Conservation (phyloP, 37 sponge, comb jelly and placozoan genomes). For the Dysidea cf. avara region DNA sequence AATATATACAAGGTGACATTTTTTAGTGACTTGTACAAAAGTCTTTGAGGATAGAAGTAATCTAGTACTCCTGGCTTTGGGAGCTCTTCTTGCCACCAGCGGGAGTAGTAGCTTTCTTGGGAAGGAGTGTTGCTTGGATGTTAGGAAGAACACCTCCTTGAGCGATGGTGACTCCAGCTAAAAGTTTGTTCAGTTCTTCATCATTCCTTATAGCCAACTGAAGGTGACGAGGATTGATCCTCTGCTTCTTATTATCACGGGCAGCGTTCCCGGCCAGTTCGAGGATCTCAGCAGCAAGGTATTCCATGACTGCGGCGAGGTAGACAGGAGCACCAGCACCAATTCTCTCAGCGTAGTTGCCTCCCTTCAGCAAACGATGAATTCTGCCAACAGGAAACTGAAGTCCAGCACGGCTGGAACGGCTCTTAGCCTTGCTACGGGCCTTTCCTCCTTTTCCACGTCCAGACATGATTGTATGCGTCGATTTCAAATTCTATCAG, state of each 20-base stretch:
- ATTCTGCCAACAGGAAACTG: constrained; percentile 80
- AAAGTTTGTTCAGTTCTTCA: no score
- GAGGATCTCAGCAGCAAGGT: constrained; percentile 79
- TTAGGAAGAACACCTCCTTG: constrained; percentile 80
- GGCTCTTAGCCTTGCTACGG: constrained; percentile 56
- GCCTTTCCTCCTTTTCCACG: constrained; percentile 80
- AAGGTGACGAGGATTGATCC: constrained; percentile 78
- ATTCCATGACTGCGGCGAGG: constrained; percentile 81
- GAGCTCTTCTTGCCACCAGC: constrained; percentile 25
- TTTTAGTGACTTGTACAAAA: no score
- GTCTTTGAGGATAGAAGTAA: no score
- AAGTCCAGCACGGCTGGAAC: constrained; percentile 75
- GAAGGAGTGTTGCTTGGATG: constrained; percentile 79
- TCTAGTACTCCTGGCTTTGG: no score
- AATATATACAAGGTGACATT: no score
- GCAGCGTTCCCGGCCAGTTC: constrained; percentile 86
- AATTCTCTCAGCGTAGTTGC: constrained; percentile 67
- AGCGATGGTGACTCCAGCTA: constrained; percentile 77
- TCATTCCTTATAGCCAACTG: constrained; percentile 80
- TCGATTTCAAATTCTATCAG: no score
- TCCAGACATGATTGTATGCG: constrained; percentile 62
- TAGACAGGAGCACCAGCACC: constrained; percentile 86
- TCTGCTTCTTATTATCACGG: constrained; percentile 81
- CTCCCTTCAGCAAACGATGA: constrained; percentile 61
- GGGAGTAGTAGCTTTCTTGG: no score